Conservation (phyloP, 2,113 vertebrate genomes). For the Cathartes aura region DNA sequence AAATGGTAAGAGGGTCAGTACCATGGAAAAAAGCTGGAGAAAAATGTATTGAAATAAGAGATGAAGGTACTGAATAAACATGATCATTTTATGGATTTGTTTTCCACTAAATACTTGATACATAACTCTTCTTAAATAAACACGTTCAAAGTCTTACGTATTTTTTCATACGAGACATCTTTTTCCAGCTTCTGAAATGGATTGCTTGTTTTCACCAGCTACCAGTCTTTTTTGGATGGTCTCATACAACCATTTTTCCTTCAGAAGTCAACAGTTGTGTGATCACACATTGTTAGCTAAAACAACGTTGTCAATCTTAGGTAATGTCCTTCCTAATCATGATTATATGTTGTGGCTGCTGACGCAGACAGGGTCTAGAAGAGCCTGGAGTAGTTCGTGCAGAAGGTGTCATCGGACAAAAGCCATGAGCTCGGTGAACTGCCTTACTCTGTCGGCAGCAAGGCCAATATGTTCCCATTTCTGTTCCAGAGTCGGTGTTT, state of each 20-base stretch:
- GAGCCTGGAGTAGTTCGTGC: background rate
- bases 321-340: background rate
- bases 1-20: background rate
- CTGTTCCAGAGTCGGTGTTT: background rate
- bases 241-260: background rate
- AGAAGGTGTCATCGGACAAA: background rate
- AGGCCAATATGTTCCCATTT: background rate
- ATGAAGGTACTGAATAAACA: background rate
- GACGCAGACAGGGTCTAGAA: background rate
- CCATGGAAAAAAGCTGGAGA: background rate
- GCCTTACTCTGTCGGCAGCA: background rate
- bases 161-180: background rate
- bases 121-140: background rate
- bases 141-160: fast-evolving
- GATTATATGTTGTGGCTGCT: background rate
- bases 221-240: background rate
- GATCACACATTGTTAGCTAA: background rate
- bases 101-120: background rate
- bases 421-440: background rate
- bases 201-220: background rate
- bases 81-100: fast-evolving
- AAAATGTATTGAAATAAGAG: background rate
- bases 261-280: background rate
- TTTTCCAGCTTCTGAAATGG: background rate
- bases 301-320: background rate